phyloP scores from a whole-genome alignment of 1,140 invertebrate species.

The Gerris buenoi region DNA sequence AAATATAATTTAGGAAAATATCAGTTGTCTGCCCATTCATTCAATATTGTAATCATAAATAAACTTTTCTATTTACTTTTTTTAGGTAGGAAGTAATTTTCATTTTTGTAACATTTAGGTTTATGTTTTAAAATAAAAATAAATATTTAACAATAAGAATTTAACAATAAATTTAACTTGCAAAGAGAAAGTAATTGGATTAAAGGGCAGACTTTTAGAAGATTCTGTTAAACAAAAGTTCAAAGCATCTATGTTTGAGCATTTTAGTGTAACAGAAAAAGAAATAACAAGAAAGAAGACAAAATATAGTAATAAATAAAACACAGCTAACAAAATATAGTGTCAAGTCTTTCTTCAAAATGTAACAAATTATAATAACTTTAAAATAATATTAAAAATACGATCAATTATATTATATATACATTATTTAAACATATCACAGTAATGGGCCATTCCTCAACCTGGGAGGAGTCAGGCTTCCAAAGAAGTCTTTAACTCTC shows the following conservation, averaged over 20 bases:
- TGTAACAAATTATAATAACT: conserved; percentile 1
- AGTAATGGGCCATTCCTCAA: conserved; percentile 7
- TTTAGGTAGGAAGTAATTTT: too few species aligned
- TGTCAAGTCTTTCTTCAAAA: not conserved
- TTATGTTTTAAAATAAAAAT: too few species aligned
- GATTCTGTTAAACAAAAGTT: too few species aligned
- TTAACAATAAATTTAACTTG: too few species aligned
- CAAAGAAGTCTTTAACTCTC: conserved; percentile 3
- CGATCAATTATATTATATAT: conserved; percentile 2
- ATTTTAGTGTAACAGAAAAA: not conserved
- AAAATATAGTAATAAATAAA: not conserved
- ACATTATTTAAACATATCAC: conserved; percentile 10
- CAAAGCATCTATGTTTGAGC: not conserved
- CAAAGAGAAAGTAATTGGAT: too few species aligned
- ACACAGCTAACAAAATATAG: not conserved
- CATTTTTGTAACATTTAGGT: too few species aligned
- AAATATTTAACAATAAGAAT: too few species aligned
- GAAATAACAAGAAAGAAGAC: not conserved
- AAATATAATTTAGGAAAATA: too few species aligned
- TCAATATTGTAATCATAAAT: too few species aligned
- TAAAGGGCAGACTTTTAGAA: too few species aligned
- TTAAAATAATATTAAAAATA: not conserved
- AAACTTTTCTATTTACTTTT: too few species aligned
- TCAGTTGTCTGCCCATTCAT: too few species aligned
- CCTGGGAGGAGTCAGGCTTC: not conserved